phyloP scores from a whole-genome alignment of 1,140 invertebrate genomes.

The Vanessa atalanta region DNA sequence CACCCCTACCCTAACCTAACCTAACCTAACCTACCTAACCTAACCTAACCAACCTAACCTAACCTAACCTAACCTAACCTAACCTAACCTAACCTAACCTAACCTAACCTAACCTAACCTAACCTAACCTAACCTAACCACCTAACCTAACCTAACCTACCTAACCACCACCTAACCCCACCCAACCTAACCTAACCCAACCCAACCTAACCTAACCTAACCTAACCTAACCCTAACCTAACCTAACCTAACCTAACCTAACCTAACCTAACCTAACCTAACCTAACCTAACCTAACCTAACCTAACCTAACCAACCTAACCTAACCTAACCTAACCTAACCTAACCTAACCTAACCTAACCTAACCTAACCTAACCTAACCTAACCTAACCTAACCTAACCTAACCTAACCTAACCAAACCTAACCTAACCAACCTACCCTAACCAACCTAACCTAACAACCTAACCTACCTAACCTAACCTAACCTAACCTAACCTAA shows the following conservation, averaged over 20 bases:
- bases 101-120: conserved; percentile 50
- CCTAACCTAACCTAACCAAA: conserved; percentile 22
- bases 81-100: conserved; percentile 38
- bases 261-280: no score
- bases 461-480: conserved; percentile 32
- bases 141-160: no score
- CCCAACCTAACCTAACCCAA: conserved; percentile 27
- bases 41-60: conserved; percentile 35
- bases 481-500: conserved; percentile 43
- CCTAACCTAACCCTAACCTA: no score
- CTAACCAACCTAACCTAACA: conserved; percentile 35
- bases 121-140: conserved; percentile 53
- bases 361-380: no score
- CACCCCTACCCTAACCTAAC: conserved; percentile 10
- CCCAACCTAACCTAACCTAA: neutral
- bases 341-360: no score
- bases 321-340: no score
- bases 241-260: no score
- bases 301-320: no score
- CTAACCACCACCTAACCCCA: conserved; percentile 38
- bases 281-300: no score
- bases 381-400: neutral
- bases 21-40: no score
- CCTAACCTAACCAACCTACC: conserved; percentile 25
- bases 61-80: conserved; percentile 40